A percentile compares a stretch with the other conserved stretches of the same genome.
phyloP scores from a whole-genome alignment of 2,888 invertebrate genomes.

The Agapetus fuscipes region DNA sequence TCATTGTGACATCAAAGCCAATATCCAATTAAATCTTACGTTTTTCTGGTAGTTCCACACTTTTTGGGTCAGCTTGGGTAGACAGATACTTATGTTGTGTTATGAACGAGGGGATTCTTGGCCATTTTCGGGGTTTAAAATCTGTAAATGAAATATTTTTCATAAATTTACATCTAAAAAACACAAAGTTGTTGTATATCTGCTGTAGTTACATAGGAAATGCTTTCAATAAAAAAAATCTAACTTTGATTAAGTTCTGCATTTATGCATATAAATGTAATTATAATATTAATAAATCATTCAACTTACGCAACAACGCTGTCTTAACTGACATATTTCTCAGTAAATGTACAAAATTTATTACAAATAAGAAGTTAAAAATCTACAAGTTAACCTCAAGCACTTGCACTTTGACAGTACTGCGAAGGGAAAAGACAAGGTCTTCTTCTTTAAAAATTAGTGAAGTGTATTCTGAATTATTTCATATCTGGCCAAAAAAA shows the following conservation, averaged over 20 bases:
- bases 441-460: too few relatives aligned
- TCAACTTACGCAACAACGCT: constrained; percentile 5
- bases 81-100: constrained; percentile 4
- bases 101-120: constrained; percentile 5
- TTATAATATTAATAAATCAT: not conserved
- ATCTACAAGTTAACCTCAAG: too few relatives aligned
- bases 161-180: not conserved
- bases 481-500: too few relatives aligned
- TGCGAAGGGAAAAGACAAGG: too few relatives aligned
- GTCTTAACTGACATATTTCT: constrained; percentile 1
- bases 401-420: too few relatives aligned
- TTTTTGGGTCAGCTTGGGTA: constrained; percentile 6
- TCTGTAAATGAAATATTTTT: constrained; percentile 6
- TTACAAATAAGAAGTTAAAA: too few relatives aligned
- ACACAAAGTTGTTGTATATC: constrained; percentile 1
- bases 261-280: not conserved
- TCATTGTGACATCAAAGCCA: too few relatives aligned
- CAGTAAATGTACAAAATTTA: too few relatives aligned
- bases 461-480: too few relatives aligned
- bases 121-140: constrained; percentile 3
- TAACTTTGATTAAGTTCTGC: not conserved
- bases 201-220: not conserved
- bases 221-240: not conserved
- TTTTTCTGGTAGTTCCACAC: constrained; percentile 5
- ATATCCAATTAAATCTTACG: constrained; percentile 10